Evolutionary conservation across 2,113 vertebrate genomes (phyloP), one percentile per base, ranked within the genome.

Genomic region (Xenus cinereus): DNA sequence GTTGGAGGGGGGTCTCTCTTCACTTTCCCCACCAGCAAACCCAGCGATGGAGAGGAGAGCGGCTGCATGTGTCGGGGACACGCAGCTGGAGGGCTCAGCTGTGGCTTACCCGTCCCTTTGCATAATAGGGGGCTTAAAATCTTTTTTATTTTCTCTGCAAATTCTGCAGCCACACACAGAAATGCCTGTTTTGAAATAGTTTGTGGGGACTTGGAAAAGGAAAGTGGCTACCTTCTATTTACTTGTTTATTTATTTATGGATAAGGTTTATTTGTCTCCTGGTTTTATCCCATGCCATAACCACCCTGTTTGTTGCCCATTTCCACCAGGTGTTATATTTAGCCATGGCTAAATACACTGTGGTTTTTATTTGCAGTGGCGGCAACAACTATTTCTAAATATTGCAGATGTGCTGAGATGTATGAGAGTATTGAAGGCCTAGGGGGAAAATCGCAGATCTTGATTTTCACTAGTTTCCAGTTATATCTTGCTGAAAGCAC

Each of bases 51-150:
- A 21, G 28, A 1, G 1, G 10, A 17, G 43, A 48, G 41, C 30
- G 3, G 62, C 30, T 2, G 14, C 0, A 15, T 2, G 4, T 5
- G 21, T 12, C 2, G 32, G 75, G 1, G 2, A 4, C 32, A 71
- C 32, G 2, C 0, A 0, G 54, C 64, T 1, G 0, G 17, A 64
- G 27, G 8, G 13, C 66, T 33, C 1, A 0, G 60, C 8, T 28
- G 0, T 1, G 37, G 41, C 83, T 84, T 28, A 17, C 7, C 26
- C 7, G 1, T 26, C 4, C 39, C 13, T 2, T 35, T 18, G 30
- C 45, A 10, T 12, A 28, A 24, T 0, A 35, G 14, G 17, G 14
- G 6, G 15, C 84, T 39, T 5, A 11, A 39, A 19, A 45, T 3
- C 45, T 9, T 37, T 3, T 27, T 32, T 30, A 8, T 57, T 50